Conservation (phyloP, 1,140 invertebrate species). For the Aethina tumida region DNA sequence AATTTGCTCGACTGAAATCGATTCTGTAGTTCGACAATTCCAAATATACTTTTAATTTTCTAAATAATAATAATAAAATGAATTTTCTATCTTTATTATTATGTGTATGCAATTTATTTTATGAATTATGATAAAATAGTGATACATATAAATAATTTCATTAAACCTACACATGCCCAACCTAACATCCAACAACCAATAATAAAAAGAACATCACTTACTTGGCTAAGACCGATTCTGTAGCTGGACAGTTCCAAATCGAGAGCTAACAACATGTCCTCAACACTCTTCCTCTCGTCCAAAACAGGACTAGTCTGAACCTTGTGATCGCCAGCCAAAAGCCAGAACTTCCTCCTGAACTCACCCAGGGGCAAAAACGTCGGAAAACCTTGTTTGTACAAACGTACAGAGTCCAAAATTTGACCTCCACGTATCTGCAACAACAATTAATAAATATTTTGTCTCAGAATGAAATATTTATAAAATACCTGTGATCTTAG, state of each 20-base stretch:
- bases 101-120: too few species aligned
- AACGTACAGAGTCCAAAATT: constrained; percentile 76
- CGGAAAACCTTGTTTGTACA: constrained; percentile 90
- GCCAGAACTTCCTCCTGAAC: constrained; percentile 74
- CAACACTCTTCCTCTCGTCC: constrained; percentile 55
- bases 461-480: background rate
- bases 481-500: constrained; percentile 66
- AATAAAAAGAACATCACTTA: constrained; percentile 44
- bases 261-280: constrained; percentile 73
- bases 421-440: constrained; percentile 79
- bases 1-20: too few species aligned
- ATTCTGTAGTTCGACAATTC: too few species aligned
- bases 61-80: too few species aligned
- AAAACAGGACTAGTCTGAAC: constrained; percentile 45
- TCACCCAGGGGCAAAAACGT: constrained; percentile 79
- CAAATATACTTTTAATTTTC: too few species aligned
- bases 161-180: too few species aligned
- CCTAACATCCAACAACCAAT: too few species aligned
- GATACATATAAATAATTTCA: too few species aligned
- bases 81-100: too few species aligned
- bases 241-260: constrained; percentile 82
- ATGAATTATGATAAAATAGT: too few species aligned
- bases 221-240: constrained; percentile 84
- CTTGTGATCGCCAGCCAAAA: constrained; percentile 45
- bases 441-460: constrained; percentile 6